Evolutionary conservation across 2,888 invertebrate species (phyloP).

Genomic region (Scaptomyza polygonia): DNA sequence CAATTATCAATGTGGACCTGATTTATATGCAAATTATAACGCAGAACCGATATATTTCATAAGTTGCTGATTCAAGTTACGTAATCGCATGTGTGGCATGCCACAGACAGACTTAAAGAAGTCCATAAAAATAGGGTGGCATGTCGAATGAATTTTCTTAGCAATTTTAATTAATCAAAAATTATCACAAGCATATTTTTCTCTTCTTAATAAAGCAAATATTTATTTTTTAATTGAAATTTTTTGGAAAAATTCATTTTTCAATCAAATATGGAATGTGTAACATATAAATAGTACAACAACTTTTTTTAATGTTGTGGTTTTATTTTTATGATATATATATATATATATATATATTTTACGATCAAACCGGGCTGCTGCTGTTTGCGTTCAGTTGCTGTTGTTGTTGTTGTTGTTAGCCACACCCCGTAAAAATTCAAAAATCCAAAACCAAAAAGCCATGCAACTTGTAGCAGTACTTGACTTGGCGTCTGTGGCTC

Average conservation of each 20-base stretch:
- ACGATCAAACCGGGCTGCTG: conserved; percentile 7
- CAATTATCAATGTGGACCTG: conserved; percentile 25
- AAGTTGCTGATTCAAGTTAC: no score
- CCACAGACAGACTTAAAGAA: not conserved
- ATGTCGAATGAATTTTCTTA: no score
- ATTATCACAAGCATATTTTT: not conserved
- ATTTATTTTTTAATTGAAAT: not conserved
- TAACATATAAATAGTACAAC: no score
- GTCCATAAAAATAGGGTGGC: not conserved
- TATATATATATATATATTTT: not conserved
- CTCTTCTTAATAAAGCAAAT: not conserved
- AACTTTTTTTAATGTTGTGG: conserved; percentile 11
- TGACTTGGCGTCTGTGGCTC: conserved; percentile 19
- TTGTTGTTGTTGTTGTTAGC: conserved; percentile 26
- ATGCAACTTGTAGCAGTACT: conserved; percentile 23
- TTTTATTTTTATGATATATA: not conserved
- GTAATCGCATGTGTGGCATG: conserved; percentile 1
- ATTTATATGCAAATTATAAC: conserved; percentile 33
- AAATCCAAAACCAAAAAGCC: conserved; percentile 21
- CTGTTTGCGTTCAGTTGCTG: conserved; percentile 12
- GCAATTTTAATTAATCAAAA: no score
- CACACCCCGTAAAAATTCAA: conserved; percentile 59
- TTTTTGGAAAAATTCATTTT: conserved; percentile 24
- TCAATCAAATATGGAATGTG: conserved; percentile 4
- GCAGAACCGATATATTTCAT: conserved; percentile 29